These are phyloP conservation scores for Imbricaverruca yamaguchii DNA, from an alignment of 2,888 invertebrate genomes.

Conservation along the genomic window DNA sequence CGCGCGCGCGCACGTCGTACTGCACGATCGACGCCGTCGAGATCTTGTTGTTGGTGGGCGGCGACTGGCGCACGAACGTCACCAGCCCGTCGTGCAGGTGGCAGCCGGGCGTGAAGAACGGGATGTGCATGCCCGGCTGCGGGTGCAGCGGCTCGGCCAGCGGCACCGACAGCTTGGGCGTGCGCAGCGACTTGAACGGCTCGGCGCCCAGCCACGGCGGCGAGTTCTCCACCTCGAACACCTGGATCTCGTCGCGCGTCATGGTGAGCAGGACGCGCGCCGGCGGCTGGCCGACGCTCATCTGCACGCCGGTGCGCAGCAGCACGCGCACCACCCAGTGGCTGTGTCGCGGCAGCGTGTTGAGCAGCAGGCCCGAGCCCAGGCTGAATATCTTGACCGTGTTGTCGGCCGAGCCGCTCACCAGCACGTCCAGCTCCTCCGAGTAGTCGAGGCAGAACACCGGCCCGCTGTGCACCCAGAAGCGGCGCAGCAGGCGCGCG, in stretches of 20 bases:
- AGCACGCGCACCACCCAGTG: constrained; percentile 31
- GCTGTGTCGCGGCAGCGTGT: constrained; percentile 27
- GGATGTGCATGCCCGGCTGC: constrained; percentile 11
- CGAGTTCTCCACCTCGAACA: background rate
- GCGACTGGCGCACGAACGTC: constrained; percentile 1
- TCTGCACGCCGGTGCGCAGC: constrained; percentile 18
- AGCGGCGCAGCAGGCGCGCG: constrained; percentile 17
- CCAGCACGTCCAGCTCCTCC: constrained; percentile 28
- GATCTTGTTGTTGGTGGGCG: constrained; percentile 9
- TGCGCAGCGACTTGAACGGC: constrained; percentile 6
- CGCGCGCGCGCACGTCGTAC: constrained; percentile 27
- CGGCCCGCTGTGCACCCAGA: constrained; percentile 32
- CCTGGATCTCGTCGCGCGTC: constrained; percentile 21
- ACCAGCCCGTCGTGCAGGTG: constrained; percentile 2
- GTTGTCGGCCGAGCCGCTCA: constrained; percentile 32
- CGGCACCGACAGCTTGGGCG: constrained; percentile 3
- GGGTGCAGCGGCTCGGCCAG: constrained; percentile 9
- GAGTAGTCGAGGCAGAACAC: constrained; percentile 32
- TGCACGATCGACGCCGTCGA: constrained; percentile 25
- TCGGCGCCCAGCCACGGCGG: constrained; percentile 14
- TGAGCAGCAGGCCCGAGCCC: constrained; percentile 28
- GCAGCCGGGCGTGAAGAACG: constrained; percentile 23
- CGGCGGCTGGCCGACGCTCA: background rate
- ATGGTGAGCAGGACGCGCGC: constrained; percentile 4
- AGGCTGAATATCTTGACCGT: constrained; percentile 30